Conservation (phyloP, 2,797 vertebrate genomes). For the Cirrhinus molitorella region DNA sequence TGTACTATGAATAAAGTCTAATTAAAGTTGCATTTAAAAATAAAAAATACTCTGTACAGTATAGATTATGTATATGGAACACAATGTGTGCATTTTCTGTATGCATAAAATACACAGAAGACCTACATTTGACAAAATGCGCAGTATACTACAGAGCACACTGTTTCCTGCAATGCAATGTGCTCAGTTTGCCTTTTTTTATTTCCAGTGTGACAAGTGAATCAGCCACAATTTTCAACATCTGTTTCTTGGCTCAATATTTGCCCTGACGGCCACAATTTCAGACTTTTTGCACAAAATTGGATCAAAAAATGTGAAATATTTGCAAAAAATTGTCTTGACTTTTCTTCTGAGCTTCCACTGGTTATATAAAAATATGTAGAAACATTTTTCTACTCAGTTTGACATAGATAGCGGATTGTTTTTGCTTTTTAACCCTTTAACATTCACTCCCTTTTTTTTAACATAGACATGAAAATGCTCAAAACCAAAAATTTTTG, state of each 20-base stretch:
- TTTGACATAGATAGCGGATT: background rate
- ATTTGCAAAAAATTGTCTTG: background rate
- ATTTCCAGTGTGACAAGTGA: background rate
- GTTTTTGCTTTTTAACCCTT: background rate
- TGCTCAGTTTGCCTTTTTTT: background rate
- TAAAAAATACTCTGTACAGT: background rate
- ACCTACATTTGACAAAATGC: background rate
- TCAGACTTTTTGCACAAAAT: background rate
- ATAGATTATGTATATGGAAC: background rate
- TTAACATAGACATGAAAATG: too few relatives aligned
- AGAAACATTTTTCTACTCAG: background rate
- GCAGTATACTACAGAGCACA: background rate
- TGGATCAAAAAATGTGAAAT: background rate
- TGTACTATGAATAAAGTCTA: too few relatives aligned
- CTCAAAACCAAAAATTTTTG: too few relatives aligned
- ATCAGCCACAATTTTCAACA: background rate
- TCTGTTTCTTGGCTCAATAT: background rate
- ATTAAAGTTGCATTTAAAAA: too few relatives aligned
- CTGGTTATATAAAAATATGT: background rate
- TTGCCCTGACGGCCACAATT: background rate
- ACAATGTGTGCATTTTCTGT: background rate
- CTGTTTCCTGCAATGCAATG: background rate
- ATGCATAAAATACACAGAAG: background rate
- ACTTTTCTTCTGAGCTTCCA: background rate
- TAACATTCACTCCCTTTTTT: too few relatives aligned